Evolutionary conservation across 2,888 invertebrate species (phyloP).

Genomic region (Seira musarum): DNA sequence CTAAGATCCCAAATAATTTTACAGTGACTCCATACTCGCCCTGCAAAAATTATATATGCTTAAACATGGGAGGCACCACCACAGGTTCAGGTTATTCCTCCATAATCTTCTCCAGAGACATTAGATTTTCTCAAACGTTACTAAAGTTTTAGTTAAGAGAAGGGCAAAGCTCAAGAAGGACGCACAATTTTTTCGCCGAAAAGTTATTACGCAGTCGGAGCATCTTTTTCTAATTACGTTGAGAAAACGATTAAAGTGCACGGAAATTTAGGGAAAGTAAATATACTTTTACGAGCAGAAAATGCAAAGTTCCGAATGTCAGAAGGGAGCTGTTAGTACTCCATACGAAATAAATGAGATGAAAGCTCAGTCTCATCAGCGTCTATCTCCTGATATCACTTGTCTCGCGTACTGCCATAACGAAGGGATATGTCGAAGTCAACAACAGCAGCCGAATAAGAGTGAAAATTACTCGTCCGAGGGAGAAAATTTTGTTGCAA

Average conservation of each 20-base stretch:
- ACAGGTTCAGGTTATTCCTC: slow-evolving; percentile 47
- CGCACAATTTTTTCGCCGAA: neutral
- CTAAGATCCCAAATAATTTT: too few relatives aligned
- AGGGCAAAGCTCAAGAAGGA: too few relatives aligned
- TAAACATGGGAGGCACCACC: slow-evolving; percentile 30
- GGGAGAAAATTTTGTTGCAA: neutral
- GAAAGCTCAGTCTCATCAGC: neutral
- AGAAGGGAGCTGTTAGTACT: neutral
- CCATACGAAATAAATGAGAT: neutral
- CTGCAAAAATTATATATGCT: too few relatives aligned
- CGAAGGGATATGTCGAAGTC: neutral
- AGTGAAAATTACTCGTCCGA: neutral
- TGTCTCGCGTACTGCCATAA: neutral
- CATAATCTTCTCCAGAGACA: neutral
- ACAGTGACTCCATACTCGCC: too few relatives aligned
- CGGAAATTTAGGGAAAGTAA: neutral
- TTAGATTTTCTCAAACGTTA: too few relatives aligned
- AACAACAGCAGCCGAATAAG: too few relatives aligned
- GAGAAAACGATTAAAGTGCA: too few relatives aligned
- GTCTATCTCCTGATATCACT: slow-evolving; percentile 41
- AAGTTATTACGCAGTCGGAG: neutral
- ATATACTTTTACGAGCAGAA: neutral
- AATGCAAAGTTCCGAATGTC: slow-evolving; percentile 16
- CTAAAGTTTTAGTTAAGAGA: neutral
- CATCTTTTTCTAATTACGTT: neutral